These are phyloP conservation scores for Oplegnathus fasciatus DNA, from an alignment of 2,113 vertebrate genomes.

Conservation along the genomic window DNA sequence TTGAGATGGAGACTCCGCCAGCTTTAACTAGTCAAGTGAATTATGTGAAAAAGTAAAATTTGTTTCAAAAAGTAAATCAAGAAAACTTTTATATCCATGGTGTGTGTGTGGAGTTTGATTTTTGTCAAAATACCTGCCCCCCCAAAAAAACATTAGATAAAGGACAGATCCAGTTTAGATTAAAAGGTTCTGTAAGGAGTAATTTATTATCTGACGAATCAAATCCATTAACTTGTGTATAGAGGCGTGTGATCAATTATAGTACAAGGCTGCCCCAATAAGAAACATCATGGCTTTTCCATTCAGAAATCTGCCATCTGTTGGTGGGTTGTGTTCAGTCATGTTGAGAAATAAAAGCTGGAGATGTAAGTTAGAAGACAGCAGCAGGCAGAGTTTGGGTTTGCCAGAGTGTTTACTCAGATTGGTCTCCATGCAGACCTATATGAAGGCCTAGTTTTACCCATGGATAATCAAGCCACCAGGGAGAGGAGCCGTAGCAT, in stretches of 20 bases:
- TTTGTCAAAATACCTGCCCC: not conserved
- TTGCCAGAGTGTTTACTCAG: not conserved
- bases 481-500: not conserved
- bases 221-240: slow-evolving; percentile 31
- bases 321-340: slow-evolving; percentile 13
- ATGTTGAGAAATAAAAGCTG: slow-evolving; percentile 12
- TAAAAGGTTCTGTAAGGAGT: not conserved
- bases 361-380: slow-evolving; percentile 13
- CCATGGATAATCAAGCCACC: slow-evolving; percentile 16
- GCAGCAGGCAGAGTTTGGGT: not conserved
- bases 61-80: not conserved
- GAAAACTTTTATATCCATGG: not conserved
- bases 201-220: slow-evolving; percentile 20
- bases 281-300: not conserved
- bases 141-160: not conserved
- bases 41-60: not conserved
- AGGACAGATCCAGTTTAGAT: not conserved
- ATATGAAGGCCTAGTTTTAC: slow-evolving; percentile 17
- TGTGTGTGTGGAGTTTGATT: not conserved
- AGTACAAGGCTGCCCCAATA: not conserved
- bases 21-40: not conserved
- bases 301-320: slow-evolving; percentile 3
- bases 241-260: slow-evolving; percentile 4
- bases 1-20: not conserved
- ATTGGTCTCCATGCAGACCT: not conserved